Evolutionary conservation across 1,140 invertebrate species (phyloP), one percentile per base, ranked within the genome.

Genomic region (Gerris buenoi): DNA sequence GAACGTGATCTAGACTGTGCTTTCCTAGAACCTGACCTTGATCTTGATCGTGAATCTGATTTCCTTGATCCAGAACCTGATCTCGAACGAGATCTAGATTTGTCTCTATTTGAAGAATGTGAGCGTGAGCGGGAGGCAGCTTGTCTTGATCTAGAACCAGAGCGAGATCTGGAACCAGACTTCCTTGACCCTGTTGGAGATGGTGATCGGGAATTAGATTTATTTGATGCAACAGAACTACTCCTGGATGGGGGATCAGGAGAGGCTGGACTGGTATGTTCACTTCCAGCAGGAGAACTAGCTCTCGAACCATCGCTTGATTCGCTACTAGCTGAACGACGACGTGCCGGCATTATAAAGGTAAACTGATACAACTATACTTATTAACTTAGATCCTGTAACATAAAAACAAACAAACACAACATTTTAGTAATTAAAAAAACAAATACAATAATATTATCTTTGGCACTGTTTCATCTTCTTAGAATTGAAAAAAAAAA

Each of bases 1-100:
- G 69, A 72, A 65, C 63, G 23, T 27, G 71, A 72, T 66, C 68
- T 65, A 2, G 77, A 77, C 56, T 69, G 70, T 2, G 74, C 74
- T 66, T 72, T 66, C 68, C 69, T 27, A 0, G 73, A 75, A 61
- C 69, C 70, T 62, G 69, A 69, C 22, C 72, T 68, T 13, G 68
- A 69, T 5, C 25, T 57, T 62, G 72, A 73, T 64, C 67, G 61
- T 2, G 77, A 77, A 59, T 69, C 68, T 10, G 74, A 75, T 68
- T 74, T 68, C 67, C 67, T n/a, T 0, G 74, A 76, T 62, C 70
- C 70, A 62, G 71, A 70, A 27, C 72, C 66, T 14, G 68, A 69
- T 58, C 66, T 67, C 26, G 64, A 67, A 29, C 70, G 64, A 0
- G 74, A 75, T 69, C 71, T 72, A 29, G 77, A 77, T 13, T 71